Conservation (phyloP, 2,113 vertebrate genomes). For the Aplodontia rufa region DNA sequence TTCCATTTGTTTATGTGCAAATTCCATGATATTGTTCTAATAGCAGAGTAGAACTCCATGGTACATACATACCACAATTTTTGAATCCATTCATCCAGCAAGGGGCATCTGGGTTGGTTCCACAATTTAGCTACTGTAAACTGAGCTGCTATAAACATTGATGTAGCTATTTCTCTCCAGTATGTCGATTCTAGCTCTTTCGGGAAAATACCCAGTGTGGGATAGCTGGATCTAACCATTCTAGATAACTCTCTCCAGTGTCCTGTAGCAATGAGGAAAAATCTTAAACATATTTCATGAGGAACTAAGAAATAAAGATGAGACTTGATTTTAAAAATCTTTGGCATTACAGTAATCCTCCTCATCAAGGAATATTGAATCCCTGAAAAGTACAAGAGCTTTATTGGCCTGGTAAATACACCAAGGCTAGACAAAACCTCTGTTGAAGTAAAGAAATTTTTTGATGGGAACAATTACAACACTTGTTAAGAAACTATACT, state of each 20-base stretch:
- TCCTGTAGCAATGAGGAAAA: neutral
- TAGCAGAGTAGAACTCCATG: too few relatives aligned
- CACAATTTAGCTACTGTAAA: too few relatives aligned
- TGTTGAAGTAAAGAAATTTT: neutral
- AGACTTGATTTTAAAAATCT: neutral
- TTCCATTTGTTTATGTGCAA: too few relatives aligned
- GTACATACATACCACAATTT: too few relatives aligned
- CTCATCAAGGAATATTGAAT: neutral
- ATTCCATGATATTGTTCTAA: too few relatives aligned
- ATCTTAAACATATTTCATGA: neutral
- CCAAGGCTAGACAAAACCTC: neutral
- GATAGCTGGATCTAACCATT: neutral
- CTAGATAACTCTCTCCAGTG: neutral
- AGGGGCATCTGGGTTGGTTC: too few relatives aligned
- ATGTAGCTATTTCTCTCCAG: too few relatives aligned
- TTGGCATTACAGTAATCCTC: neutral
- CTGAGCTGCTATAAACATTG: too few relatives aligned
- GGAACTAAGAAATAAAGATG: neutral
- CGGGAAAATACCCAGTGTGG: too few relatives aligned
- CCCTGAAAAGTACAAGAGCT: neutral
- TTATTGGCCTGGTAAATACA: neutral
- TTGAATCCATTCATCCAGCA: too few relatives aligned
- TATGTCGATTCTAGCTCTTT: too few relatives aligned
- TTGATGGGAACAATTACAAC: neutral
- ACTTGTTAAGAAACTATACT: neutral